Evolutionary conservation across 1,140 invertebrate species (phyloP).

Genomic region (Mamestra configurata): DNA sequence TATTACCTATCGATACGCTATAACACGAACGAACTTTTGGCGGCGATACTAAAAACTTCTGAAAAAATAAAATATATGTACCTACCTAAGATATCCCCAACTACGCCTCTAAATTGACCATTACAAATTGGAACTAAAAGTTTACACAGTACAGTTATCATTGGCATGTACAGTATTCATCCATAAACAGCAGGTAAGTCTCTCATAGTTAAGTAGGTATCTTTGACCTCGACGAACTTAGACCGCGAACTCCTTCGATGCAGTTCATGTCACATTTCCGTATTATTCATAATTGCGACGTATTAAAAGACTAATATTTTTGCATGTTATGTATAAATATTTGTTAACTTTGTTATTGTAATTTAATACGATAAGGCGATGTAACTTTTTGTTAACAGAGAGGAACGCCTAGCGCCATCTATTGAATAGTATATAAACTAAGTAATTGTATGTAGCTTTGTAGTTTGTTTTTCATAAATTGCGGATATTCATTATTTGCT

Average conservation of each 20-base stretch:
- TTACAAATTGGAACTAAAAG: background rate
- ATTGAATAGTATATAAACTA: background rate
- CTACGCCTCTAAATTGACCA: background rate
- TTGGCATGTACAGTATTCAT: constrained; percentile 25
- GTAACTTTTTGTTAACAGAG: background rate
- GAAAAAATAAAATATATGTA: too few relatives aligned
- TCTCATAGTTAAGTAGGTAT: background rate
- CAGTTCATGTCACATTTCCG: background rate
- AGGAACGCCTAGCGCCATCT: background rate
- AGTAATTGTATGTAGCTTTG: too few relatives aligned
- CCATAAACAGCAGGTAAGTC: constrained; percentile 7
- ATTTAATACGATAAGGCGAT: background rate
- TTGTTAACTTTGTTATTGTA: background rate
- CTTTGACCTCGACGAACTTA: background rate
- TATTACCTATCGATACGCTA: too few relatives aligned
- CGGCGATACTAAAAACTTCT: too few relatives aligned
- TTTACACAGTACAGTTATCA: constrained; percentile 3
- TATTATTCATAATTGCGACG: background rate
- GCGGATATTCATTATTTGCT: too few relatives aligned
- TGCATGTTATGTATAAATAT: background rate
- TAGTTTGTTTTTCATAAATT: too few relatives aligned
- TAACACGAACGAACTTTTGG: too few relatives aligned
- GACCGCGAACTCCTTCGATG: background rate
- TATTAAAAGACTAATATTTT: background rate
- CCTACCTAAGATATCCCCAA: too few relatives aligned